Evolutionary conservation across 2,888 invertebrate genomes (phyloP).

Genomic region (Philhelius pedissequus): DNA sequence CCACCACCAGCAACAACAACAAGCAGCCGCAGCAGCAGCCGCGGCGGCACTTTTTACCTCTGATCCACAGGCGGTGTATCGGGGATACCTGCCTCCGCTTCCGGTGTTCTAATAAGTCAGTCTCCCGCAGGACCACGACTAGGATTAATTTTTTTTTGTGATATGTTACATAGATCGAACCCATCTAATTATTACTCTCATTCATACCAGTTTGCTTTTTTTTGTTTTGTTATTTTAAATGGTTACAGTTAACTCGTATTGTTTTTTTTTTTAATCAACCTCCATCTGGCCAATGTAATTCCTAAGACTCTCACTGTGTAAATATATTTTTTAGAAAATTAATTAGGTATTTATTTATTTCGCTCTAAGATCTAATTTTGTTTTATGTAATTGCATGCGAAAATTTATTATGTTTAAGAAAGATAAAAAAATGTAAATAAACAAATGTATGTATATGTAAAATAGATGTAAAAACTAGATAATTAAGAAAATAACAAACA

Average conservation of each 20-base stretch:
- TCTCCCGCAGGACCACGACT: conserved; percentile 2
- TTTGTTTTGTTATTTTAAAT: not conserved
- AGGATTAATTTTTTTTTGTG: conserved; percentile 46
- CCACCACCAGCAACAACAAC: conserved; percentile 27
- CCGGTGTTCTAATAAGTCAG: conserved; percentile 56
- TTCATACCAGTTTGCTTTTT: conserved; percentile 28
- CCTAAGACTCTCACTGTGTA: not conserved
- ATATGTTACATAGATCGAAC: conserved; percentile 45
- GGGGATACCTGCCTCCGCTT: conserved; percentile 46
- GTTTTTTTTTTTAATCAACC: not conserved
- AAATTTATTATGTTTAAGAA: not conserved
- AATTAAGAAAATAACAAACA: conserved; percentile 3
- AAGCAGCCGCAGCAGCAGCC: conserved; percentile 36
- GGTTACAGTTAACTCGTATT: conserved; percentile 42
- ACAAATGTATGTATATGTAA: not conserved
- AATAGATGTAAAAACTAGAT: not conserved
- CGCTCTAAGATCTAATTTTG: not conserved
- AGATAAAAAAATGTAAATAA: not conserved
- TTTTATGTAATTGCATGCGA: not conserved
- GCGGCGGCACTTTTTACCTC: conserved; percentile 36
- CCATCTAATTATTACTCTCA: not conserved
- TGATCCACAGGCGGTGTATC: conserved; percentile 48
- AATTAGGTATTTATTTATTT: not conserved
- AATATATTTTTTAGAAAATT: not conserved
- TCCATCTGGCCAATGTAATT: conserved; percentile 18